phyloP scores from a whole-genome alignment of 2,797 vertebrate genomes.

The Microctenopoma lineatum region DNA sequence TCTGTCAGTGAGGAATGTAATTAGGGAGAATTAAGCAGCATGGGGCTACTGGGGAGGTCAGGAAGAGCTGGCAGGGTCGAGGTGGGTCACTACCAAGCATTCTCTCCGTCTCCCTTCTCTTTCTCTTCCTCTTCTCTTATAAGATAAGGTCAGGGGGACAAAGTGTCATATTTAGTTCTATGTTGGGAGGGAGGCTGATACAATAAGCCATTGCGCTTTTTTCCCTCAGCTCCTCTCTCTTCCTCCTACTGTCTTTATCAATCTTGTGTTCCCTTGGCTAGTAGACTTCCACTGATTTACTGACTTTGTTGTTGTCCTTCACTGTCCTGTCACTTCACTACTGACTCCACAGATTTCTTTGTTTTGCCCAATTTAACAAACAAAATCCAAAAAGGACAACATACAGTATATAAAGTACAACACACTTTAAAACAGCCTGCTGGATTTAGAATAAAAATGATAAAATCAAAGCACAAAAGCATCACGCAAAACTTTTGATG shows the following conservation, averaged over 20 bases:
- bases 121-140: constrained; percentile 58
- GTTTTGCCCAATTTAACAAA: not conserved
- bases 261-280: constrained; percentile 3
- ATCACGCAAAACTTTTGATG: too few species aligned
- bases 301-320: not conserved
- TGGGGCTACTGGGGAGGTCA: constrained; percentile 88
- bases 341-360: not conserved
- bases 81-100: constrained; percentile 84
- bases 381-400: not conserved
- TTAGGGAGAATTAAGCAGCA: constrained; percentile 93
- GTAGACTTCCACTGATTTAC: constrained; percentile 3
- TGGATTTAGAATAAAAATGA: too few species aligned
- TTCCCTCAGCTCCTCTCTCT: constrained; percentile 25
- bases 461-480: too few species aligned
- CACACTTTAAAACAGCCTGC: too few species aligned
- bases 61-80: constrained; percentile 86
- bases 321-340: not conserved
- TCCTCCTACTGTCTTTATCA: constrained; percentile 39
- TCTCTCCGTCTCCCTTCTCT: constrained; percentile 66
- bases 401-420: not conserved
- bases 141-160: constrained; percentile 74
- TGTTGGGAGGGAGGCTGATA: constrained; percentile 56
- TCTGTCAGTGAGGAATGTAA: constrained; percentile 96
- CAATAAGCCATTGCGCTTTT: constrained; percentile 48
- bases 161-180: constrained; percentile 82